Evolutionary conservation across 1,140 invertebrate genomes (phyloP).

Genomic region (Epicauta chinensis): DNA sequence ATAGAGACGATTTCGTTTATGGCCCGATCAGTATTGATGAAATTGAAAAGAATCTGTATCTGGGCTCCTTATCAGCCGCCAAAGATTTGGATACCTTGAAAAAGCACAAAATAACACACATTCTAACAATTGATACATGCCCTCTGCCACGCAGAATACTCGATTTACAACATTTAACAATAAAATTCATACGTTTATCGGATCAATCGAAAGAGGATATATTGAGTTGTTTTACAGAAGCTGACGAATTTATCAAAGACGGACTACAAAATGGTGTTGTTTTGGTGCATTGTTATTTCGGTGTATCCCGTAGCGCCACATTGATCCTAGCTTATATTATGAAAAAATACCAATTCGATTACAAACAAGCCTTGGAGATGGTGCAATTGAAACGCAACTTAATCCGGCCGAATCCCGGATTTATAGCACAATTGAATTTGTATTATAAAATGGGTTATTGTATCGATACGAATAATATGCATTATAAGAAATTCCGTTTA

Average conservation of each 20-base stretch:
- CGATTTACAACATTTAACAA: slow-evolving; percentile 56
- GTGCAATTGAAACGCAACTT: slow-evolving; percentile 31
- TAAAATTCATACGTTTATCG: slow-evolving; percentile 73
- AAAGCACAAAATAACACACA: slow-evolving; percentile 62
- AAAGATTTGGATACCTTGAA: slow-evolving; percentile 62
- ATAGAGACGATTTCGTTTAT: slow-evolving; percentile 49
- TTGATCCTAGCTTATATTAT: slow-evolving; percentile 79
- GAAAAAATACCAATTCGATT: slow-evolving; percentile 69
- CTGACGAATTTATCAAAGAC: slow-evolving; percentile 64
- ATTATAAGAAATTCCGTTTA: slow-evolving; percentile 71
- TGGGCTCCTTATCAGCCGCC: slow-evolving; percentile 74
- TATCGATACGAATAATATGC: slow-evolving; percentile 61
- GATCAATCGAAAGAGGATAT: slow-evolving; percentile 78
- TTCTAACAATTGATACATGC: slow-evolving; percentile 75
- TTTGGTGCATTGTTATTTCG: slow-evolving; percentile 79
- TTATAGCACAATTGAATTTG: slow-evolving; percentile 67
- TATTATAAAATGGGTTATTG: slow-evolving; percentile 69
- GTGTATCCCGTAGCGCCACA: slow-evolving; percentile 78
- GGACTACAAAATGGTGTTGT: slow-evolving; percentile 52
- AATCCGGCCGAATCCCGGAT: slow-evolving; percentile 46
- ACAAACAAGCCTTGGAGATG: slow-evolving; percentile 60
- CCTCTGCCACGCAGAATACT: slow-evolving; percentile 68
- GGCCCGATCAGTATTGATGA: slow-evolving; percentile 59
- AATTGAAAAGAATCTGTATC: slow-evolving; percentile 64
- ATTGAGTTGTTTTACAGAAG: slow-evolving; percentile 67